phyloP scores from a whole-genome alignment of 2,888 invertebrate genomes.

The Sminthurides aquaticus region DNA sequence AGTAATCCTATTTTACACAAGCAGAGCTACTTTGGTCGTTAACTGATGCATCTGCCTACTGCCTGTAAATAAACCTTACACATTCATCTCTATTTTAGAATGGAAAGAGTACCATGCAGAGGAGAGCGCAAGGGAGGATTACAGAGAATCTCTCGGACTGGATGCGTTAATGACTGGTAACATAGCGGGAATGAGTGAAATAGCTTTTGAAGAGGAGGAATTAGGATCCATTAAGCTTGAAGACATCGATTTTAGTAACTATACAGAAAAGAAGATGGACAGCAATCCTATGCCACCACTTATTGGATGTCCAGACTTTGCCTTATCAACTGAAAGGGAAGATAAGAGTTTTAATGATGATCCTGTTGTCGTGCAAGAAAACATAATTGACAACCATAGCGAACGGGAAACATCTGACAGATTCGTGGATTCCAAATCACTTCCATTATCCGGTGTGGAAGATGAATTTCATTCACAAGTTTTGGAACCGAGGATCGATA shows the following conservation, averaged over 20 bases:
- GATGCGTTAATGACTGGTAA: slow-evolving; percentile 10
- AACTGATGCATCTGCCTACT: too few relatives aligned
- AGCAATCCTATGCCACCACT: too few relatives aligned
- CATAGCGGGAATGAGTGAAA: background rate
- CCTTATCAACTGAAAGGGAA: background rate
- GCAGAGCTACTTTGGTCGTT: background rate
- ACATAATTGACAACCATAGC: too few relatives aligned
- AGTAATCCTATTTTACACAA: too few relatives aligned
- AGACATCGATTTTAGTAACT: background rate
- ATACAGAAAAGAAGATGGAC: background rate
- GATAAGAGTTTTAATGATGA: background rate
- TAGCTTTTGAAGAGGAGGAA: slow-evolving; percentile 3
- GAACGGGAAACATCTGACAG: too few relatives aligned
- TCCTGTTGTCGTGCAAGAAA: too few relatives aligned
- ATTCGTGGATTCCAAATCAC: too few relatives aligned
- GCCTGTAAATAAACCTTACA: too few relatives aligned
- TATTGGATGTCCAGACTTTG: too few relatives aligned
- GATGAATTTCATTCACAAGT: too few relatives aligned
- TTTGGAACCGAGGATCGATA: too few relatives aligned
- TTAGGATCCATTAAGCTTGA: background rate
- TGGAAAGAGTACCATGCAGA: slow-evolving; percentile 16
- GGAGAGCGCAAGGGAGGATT: slow-evolving; percentile 13
- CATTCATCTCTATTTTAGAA: slow-evolving; percentile 8
- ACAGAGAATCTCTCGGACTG: slow-evolving; percentile 9
- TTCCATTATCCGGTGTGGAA: too few relatives aligned